phyloP scores from a whole-genome alignment of 2,113 vertebrate species.

The Lanius ludovicianus region DNA sequence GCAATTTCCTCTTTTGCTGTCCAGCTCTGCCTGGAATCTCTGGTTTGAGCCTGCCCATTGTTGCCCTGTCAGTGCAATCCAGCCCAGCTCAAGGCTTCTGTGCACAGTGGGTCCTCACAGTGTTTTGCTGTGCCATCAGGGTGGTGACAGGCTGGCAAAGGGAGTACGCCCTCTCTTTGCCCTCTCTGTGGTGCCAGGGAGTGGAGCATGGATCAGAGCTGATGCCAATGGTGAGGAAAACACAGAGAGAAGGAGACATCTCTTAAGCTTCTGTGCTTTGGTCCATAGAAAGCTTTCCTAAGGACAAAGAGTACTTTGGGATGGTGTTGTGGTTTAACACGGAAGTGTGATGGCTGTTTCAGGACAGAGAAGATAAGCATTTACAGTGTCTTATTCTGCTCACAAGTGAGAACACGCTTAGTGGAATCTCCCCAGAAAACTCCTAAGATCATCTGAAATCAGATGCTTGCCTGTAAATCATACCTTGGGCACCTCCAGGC shows the following conservation, averaged over 20 bases:
- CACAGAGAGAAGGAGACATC: background rate
- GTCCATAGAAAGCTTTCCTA: background rate
- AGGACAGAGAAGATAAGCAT: background rate
- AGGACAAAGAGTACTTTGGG: background rate
- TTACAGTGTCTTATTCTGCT: background rate
- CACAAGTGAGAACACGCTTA: background rate
- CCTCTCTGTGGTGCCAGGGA: background rate
- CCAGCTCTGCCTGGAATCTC: background rate
- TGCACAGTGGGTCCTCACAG: background rate
- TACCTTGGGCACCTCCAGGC: background rate
- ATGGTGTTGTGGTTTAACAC: too few species aligned
- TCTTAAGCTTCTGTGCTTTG: background rate
- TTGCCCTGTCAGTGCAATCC: background rate
- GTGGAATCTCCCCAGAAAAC: background rate
- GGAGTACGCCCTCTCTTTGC: background rate
- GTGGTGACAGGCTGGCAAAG: background rate
- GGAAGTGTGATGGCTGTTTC: too few species aligned
- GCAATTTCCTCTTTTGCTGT: background rate
- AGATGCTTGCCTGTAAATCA: background rate
- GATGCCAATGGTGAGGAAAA: background rate
- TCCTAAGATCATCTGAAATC: background rate
- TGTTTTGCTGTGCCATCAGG: rapidly evolving
- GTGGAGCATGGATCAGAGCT: background rate
- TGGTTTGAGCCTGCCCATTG: background rate
- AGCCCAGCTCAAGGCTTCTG: background rate